Evolutionary conservation across 2,113 vertebrate genomes (phyloP).

Genomic region (Passer montanus): DNA sequence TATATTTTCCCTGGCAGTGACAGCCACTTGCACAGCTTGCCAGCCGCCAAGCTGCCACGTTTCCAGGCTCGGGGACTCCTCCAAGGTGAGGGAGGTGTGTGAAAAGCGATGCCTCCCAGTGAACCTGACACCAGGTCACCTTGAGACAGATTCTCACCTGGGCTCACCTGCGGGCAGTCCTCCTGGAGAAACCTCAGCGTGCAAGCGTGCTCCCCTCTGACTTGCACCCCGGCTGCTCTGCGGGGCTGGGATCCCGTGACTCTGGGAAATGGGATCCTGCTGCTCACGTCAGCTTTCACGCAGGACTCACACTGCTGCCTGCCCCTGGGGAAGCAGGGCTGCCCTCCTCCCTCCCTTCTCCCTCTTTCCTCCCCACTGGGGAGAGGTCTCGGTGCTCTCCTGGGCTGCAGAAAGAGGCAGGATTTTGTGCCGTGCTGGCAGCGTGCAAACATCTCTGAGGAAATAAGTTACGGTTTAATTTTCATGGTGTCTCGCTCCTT

Average conservation of each 20-base stretch:
- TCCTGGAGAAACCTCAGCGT: background rate
- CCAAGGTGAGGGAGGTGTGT: background rate
- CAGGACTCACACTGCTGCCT: background rate
- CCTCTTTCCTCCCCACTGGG: accelerated
- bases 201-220: accelerated
- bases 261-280: background rate
- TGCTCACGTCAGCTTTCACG: background rate
- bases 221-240: accelerated
- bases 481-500: background rate
- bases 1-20: background rate
- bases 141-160: background rate
- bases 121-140: background rate
- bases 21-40: background rate
- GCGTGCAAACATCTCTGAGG: background rate
- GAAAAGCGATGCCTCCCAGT: background rate
- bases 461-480: background rate
- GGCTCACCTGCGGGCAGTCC: background rate
- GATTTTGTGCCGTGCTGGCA: background rate
- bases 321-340: background rate
- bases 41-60: conserved; percentile 3
- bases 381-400: accelerated
- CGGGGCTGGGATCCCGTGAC: background rate
- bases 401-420: background rate
- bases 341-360: background rate
- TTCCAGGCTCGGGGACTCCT: background rate